Evolutionary conservation across 2,113 vertebrate species (phyloP).

Genomic region (Rhegmatorhina hoffmannsi): DNA sequence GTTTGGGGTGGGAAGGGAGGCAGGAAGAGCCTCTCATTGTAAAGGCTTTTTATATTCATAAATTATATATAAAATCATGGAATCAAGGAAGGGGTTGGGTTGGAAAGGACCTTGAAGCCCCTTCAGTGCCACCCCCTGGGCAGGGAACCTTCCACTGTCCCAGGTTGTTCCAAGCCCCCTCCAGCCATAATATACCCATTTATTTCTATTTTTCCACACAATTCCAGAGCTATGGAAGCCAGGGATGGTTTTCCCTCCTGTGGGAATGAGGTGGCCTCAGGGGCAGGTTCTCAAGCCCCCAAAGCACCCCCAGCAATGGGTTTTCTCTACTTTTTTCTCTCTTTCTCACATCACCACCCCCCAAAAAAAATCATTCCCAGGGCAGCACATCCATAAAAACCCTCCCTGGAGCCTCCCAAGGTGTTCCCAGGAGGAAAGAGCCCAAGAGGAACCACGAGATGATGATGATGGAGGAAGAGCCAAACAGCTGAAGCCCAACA

Average conservation of each 20-base stretch:
- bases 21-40: background rate
- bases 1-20: background rate
- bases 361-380: background rate
- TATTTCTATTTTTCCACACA: background rate
- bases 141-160: background rate
- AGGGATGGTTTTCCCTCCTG: accelerated
- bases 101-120: background rate
- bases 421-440: background rate
- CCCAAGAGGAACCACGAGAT: background rate
- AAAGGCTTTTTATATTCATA: background rate
- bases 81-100: background rate
- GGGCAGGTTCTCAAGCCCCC: background rate
- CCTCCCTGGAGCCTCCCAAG: accelerated
- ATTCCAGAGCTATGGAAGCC: background rate
- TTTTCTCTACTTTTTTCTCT: background rate
- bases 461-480: background rate
- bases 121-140: background rate
- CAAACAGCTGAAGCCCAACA: accelerated
- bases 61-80: background rate
- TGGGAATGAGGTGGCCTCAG: accelerated
- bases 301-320: background rate
- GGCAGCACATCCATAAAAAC: background rate
- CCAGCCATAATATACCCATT: background rate
- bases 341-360: background rate
- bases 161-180: background rate